These are phyloP conservation scores for Henicopernis longicauda DNA, from an alignment of 2,113 vertebrate species.

Conservation along the genomic window DNA sequence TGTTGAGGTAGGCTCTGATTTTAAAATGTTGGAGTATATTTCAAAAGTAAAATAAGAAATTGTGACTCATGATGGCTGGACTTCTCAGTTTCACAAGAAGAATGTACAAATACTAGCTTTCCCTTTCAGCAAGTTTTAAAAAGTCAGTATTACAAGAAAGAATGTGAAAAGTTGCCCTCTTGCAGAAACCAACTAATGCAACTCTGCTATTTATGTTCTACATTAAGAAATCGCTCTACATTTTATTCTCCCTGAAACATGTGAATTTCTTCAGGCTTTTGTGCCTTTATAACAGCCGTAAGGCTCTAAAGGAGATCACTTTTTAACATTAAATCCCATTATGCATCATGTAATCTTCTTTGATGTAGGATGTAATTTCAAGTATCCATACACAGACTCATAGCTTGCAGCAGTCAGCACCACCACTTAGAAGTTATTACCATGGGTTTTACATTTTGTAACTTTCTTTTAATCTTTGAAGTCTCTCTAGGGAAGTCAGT, in stretches of 20 bases:
- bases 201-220: neutral
- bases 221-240: neutral
- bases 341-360: conserved; percentile 4
- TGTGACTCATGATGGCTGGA: neutral
- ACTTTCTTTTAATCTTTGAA: conserved; percentile 26
- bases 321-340: conserved; percentile 24
- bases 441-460: neutral
- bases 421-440: conserved; percentile 8
- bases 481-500: neutral
- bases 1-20: neutral
- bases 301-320: neutral
- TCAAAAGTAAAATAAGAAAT: neutral
- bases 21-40: neutral
- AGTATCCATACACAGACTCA: neutral
- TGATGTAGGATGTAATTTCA: conserved; percentile 30
- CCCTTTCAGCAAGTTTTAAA: neutral
- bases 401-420: neutral
- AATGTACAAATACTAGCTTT: neutral
- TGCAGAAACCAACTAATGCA: neutral
- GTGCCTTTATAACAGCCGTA: neutral
- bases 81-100: neutral
- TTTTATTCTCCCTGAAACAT: neutral
- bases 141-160: neutral
- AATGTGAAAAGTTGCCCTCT: neutral
- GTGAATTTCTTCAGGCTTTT: neutral